Base-by-base conservation (phyloP, 2,888 invertebrate genomes). In the Torymus auratus region DNA sequence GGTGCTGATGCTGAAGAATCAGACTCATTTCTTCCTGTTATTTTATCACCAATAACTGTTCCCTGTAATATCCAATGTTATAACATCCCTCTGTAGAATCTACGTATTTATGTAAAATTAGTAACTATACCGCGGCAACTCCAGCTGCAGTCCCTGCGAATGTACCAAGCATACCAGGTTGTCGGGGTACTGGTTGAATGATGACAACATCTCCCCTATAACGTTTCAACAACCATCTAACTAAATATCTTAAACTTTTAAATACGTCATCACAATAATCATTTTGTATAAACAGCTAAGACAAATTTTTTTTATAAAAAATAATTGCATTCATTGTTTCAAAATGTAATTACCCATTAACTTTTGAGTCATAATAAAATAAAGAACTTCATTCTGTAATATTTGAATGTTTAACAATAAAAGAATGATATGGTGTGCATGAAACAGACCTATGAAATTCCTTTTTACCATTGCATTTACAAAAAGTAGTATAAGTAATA, bases 111-210 rank as follows among this genome's bases (percentile, higher is more conserved):
- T 69, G n/a, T 73, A 58, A 68, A 7, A 12, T 50, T 64, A 12
- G 17, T 55, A 3, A 60, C 14, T 65, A 20, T 85, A 86, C 85
- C 84, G 85, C 85, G 52, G 85, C 85, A 52, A 85, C 85, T 68
- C 85, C 85, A 12, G 85, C 84, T 74, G 86, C 85, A 12, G 85
- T 86, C 72, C 85, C 85, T 23, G 84, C 85, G 75, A 84, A 83
- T 61, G 84, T 84, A 60, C 86, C 83, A 11, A 85, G 73, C 11
- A 82, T 68, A 77, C 85, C 85, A 56, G 85, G 83, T 81, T 72
- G 80, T 52, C 78, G 81, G 12, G 55, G 62, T 17, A 20, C 50
- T 10, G 84, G 85, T 77, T 84, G 83, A 56, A 86, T 62, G 12
- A 84, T 84, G 60, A 84, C 41, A 56, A 84, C 13, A 61, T 84